Base-by-base conservation (phyloP, 2,888 invertebrate species). In the Ophraella communa region DNA sequence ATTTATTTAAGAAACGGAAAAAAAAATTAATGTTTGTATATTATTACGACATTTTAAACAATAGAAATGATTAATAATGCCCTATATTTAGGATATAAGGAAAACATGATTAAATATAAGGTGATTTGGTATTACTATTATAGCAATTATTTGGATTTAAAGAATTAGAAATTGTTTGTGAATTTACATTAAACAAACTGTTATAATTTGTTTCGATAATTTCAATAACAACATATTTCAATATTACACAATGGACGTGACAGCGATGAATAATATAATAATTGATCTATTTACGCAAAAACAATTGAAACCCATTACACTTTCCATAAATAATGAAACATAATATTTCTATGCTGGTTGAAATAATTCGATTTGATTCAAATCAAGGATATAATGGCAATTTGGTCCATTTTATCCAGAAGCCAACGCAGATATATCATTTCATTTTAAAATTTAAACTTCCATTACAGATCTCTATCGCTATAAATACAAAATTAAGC, bases 401-500 rank as follows among this genome's bases (percentile, higher is more conserved):
- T 66, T 66, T 63, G 33, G 55, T 62, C 59, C 45, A 33, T 54
- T 66, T 55, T 62, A 59, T 59, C 59, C 35, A 51, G 44, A 14
- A 59, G 11, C 30, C 33, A 17, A 33, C 30, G 35, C 33, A 62
- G 58, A 63, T 63, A 56, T 53, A 63, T 63, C 66, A 57, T 63
- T 59, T 53, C 24, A 30, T 59, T 42, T 42, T 30, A 51, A 61
- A 63, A 60, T 63, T 63, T 63, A 62, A 62, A 65, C 58, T 62
- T 65, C 58, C 62, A 65, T 62, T 58, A 47, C 54, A 63, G 63
- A 66, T 63, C 27, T 33, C n/a, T 66, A 66, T 66, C 62, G 44
- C 51, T 39, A 60, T 66, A 55, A 66, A 62, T 66, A 52, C 58
- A 47, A 42, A 49, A 63, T 66, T 62, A 47, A 47, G 10, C n/a